A percentile compares a stretch with the other conserved stretches of the same genome.
Conservation (phyloP, 2,797 vertebrate species). For the Darevskia mixta region DNA sequence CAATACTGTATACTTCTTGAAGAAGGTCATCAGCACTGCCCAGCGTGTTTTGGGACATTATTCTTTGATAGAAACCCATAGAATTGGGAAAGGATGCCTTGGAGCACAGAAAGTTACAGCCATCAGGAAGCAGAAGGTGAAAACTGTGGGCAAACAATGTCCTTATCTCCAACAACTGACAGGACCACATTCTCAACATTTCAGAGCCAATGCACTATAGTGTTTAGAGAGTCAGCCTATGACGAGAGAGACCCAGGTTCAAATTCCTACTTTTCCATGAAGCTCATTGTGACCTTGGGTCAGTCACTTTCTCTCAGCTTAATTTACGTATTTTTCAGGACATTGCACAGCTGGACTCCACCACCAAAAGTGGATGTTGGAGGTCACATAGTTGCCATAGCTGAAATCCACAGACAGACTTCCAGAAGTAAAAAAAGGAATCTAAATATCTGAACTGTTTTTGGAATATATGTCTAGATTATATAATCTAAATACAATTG, state of each 20-base stretch:
- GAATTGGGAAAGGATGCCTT: not conserved
- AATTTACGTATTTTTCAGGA: not conserved
- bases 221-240: not conserved
- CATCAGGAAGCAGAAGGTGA: not conserved
- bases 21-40: not conserved
- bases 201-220: not conserved
- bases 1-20: not conserved
- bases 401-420: not conserved
- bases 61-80: not conserved
- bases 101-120: not conserved
- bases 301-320: not conserved
- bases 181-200: not conserved
- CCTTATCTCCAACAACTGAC: not conserved
- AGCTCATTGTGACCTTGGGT: not conserved
- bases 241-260: not conserved
- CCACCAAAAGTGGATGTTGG: not conserved
- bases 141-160: not conserved
- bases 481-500: not conserved
- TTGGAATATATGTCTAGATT: not conserved
- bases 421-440: not conserved
- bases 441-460: not conserved
- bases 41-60: not conserved
- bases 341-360: not conserved
- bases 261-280: not conserved
- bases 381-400: not conserved